Conservation (phyloP, 2,797 vertebrate species). For the Neosilurus hyrtlii region DNA sequence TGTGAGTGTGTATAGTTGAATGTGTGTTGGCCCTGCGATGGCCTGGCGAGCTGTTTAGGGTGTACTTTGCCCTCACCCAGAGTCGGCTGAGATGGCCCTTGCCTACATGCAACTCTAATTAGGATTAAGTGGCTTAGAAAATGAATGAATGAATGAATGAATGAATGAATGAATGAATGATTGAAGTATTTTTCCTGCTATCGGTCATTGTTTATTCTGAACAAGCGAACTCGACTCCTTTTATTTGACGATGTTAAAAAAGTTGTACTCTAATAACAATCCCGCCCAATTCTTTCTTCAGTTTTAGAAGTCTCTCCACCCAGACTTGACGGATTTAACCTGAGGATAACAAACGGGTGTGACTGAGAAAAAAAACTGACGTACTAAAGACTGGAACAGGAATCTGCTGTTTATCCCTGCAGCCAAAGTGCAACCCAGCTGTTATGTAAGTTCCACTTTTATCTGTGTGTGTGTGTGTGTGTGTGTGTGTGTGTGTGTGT, state of each 20-base stretch:
- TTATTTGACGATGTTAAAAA: background rate
- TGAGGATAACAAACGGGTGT: background rate
- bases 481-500: conserved; percentile 1
- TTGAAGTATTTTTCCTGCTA: background rate
- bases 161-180: too few species aligned
- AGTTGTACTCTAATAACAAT: background rate
- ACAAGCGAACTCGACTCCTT: background rate
- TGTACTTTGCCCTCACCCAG: too few species aligned
- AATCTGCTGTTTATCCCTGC: background rate
- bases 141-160: too few species aligned
- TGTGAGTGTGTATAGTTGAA: too few species aligned
- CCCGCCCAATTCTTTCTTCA: background rate
- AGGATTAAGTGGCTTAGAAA: too few species aligned
- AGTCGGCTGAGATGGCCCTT: too few species aligned
- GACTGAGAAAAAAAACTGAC: conserved; percentile 31
- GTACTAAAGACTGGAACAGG: conserved; percentile 48
- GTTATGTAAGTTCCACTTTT: background rate
- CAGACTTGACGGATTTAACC: conserved; percentile 8
- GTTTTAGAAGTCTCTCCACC: background rate
- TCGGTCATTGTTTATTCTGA: too few species aligned
- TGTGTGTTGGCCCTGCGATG: too few species aligned
- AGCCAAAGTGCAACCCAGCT: background rate
- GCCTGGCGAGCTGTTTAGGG: too few species aligned
- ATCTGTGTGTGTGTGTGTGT: background rate
- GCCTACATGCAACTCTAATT: too few species aligned